Evolutionary conservation across 2,113 vertebrate species (phyloP).

Genomic region (Oncorhynchus tshawytscha): DNA sequence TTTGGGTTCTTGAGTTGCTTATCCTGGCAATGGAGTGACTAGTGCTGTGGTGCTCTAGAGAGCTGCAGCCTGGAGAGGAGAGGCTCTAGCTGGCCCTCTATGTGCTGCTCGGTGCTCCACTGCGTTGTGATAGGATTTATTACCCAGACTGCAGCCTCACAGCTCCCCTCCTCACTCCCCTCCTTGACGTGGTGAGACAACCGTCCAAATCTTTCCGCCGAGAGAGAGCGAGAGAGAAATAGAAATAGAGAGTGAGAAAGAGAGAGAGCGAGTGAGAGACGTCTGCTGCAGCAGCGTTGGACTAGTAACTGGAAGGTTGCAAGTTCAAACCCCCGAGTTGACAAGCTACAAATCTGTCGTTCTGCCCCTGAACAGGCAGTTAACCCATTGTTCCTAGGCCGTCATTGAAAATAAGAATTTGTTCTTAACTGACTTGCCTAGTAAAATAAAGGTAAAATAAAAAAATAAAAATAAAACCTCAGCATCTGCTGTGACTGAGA

Average conservation of each 20-base stretch:
- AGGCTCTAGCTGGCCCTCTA: background rate
- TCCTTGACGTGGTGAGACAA: conserved; percentile 58
- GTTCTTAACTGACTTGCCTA: no score
- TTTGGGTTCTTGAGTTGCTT: background rate
- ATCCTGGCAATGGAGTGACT: background rate
- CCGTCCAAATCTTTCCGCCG: conserved; percentile 62
- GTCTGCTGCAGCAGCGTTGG: background rate
- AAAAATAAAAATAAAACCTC: no score
- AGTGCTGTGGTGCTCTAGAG: background rate
- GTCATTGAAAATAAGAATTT: no score
- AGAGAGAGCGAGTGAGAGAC: conserved; percentile 7
- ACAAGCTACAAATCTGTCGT: no score
- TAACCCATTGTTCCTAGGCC: no score
- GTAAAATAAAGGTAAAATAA: no score
- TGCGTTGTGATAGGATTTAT: background rate
- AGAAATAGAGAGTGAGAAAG: background rate
- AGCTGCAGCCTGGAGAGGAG: background rate
- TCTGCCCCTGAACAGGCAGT: no score
- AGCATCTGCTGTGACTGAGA: background rate
- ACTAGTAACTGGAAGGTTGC: no score
- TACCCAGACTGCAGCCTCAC: no score
- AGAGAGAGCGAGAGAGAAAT: background rate
- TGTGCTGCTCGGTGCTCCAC: background rate
- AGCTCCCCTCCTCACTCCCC: background rate
- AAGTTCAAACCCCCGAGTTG: no score